Evolutionary conservation across 2,888 invertebrate species (phyloP).

Genomic region (Dendrolimus houi): DNA sequence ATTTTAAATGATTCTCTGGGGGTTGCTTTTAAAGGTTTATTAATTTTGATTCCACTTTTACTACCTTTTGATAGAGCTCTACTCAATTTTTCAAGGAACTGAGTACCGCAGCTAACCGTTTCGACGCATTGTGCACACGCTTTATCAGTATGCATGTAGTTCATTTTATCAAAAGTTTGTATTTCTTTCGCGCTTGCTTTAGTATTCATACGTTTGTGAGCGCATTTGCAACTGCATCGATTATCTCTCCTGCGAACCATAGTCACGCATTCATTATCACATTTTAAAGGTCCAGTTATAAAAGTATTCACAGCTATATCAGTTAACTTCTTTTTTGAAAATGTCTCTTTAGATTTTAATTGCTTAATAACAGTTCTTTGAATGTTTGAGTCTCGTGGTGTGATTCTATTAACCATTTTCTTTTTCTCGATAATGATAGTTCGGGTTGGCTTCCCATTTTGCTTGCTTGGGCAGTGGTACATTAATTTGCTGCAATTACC

Average conservation of each 20-base stretch:
- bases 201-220: conserved; percentile 10
- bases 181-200: conserved; percentile 25
- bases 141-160: conserved; percentile 28
- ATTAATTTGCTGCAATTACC: conserved; percentile 6
- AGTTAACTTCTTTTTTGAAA: conserved; percentile 22
- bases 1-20: not conserved
- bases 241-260: conserved; percentile 31
- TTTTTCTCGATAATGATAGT: conserved; percentile 31
- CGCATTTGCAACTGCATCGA: conserved; percentile 26
- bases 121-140: conserved; percentile 30
- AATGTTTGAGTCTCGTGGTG: conserved; percentile 15
- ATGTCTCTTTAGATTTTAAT: conserved; percentile 24
- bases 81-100: conserved; percentile 17
- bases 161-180: conserved; percentile 24
- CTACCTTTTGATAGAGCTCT: not conserved
- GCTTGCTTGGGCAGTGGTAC: conserved; percentile 9
- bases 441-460: conserved; percentile 19
- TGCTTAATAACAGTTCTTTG: conserved; percentile 17
- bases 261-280: conserved; percentile 40
- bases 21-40: not conserved
- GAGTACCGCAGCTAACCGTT: conserved; percentile 29
- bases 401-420: conserved; percentile 24
- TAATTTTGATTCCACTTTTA: conserved; percentile 2
- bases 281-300: conserved; percentile 31
- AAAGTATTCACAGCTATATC: conserved; percentile 37